Evolutionary conservation across 2,113 vertebrate species (phyloP), one percentile per base, ranked within the genome.

Genomic region (Egretta garzetta): DNA sequence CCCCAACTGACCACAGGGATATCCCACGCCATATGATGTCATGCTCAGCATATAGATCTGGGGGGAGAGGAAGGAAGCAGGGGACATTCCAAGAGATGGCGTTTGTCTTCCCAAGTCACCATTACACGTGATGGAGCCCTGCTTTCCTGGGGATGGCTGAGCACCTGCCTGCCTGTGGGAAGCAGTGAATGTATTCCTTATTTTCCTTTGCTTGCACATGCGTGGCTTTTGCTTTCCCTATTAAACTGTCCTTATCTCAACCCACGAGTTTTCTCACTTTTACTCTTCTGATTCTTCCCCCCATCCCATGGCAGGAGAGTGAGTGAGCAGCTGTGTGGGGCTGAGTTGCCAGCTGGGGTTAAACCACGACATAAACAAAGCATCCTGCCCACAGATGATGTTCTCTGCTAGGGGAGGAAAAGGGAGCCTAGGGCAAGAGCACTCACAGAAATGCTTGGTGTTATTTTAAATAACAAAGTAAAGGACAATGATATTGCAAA

Each of bases 81-180:
- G 32, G 32, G 20, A 4, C 20, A 2, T 6, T 33, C 1, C 1
- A 20, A 58, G 56, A 22, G 8, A 58, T 22, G 56, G 20, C 2
- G 2, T 58, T 58, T n/a, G 32, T n/a, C 56, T n/a, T 58, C 56
- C 12, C 12, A n/a, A 58, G 56, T 58, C 33, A 58, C 20, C 3
- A 1, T 58, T n/a, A 58, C 1, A 2, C 1, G 2, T 58, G 12
- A 22, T 14, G 20, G 32, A 58, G 20, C 56, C 32, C 56, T 58
- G 32, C 32, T 58, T 14, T 58, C 56, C 56, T 58, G 56, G 32
- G 4, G 19, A 9, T 33, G 55, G 55, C 55, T 33, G 55, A 58
- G 22, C 32, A 33, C 32, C 32, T 9, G 32, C 20, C 56, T 58
- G 56, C 56, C 20, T 0, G 14, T 22, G 56, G 56, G 56, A 58